A percentile compares a stretch with the other conserved stretches of the same genome.
Evolutionary conservation across 2,888 invertebrate genomes (phyloP).

Genomic region (Tillus elongatus): DNA sequence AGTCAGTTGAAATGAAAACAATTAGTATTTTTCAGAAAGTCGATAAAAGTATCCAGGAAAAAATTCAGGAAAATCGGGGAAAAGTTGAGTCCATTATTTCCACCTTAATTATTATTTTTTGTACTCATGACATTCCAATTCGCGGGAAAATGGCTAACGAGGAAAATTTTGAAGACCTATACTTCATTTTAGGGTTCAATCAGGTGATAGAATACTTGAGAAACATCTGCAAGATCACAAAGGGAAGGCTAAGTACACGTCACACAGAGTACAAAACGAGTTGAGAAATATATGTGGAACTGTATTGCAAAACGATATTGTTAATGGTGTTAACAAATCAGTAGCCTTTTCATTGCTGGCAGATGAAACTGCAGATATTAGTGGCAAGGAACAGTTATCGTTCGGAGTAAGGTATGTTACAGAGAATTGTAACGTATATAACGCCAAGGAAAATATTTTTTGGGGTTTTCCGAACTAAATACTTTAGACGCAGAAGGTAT

Average conservation of each 20-base stretch:
- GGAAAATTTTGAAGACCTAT: slow-evolving; percentile 16
- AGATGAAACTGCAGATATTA: slow-evolving; percentile 26
- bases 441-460: too few species aligned
- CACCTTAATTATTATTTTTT: too few species aligned
- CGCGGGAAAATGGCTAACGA: slow-evolving; percentile 11
- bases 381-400: slow-evolving; percentile 26
- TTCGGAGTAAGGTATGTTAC: slow-evolving; percentile 21
- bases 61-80: too few species aligned
- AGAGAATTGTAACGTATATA: too few species aligned
- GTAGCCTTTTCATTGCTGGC: slow-evolving; percentile 22
- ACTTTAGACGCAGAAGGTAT: slow-evolving; percentile 8
- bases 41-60: too few species aligned
- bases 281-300: slow-evolving; percentile 21
- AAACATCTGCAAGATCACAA: slow-evolving; percentile 13
- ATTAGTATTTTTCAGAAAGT: too few species aligned
- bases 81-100: too few species aligned
- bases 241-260: slow-evolving; percentile 16
- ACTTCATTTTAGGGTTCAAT: slow-evolving; percentile 16
- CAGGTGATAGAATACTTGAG: slow-evolving; percentile 13
- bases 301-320: slow-evolving; percentile 18
- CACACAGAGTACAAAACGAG: slow-evolving; percentile 18
- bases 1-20: too few species aligned
- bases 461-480: slow-evolving; percentile 7
- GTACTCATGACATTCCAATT: background rate
- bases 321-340: slow-evolving; percentile 14